Evolutionary conservation across 2,888 invertebrate genomes (phyloP).

Genomic region (Halictus quadricinctus): DNA sequence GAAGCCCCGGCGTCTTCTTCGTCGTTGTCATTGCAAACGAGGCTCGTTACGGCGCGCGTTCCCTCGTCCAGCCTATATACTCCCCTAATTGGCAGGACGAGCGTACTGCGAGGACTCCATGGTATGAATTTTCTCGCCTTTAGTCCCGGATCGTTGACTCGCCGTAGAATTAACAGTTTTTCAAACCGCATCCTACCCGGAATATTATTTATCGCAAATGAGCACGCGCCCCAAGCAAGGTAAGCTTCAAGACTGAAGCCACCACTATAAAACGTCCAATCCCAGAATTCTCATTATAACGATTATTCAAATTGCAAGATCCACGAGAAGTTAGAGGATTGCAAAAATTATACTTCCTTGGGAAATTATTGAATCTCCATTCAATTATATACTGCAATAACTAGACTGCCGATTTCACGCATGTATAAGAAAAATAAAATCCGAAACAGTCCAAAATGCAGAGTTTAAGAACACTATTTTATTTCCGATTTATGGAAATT

Average conservation of each 20-base stretch:
- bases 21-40: conserved; percentile 62
- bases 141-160: conserved; percentile 56
- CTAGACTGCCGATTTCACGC: too few species aligned
- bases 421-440: too few species aligned
- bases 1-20: conserved; percentile 30
- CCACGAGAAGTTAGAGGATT: background rate
- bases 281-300: background rate
- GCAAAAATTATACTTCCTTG: too few species aligned
- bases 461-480: too few species aligned
- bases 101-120: conserved; percentile 51
- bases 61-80: conserved; percentile 55
- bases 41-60: conserved; percentile 64
- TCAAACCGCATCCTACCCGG: conserved; percentile 25
- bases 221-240: background rate
- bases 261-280: background rate
- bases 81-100: conserved; percentile 75
- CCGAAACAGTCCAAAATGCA: too few species aligned
- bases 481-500: too few species aligned
- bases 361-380: too few species aligned
- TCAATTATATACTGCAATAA: too few species aligned
- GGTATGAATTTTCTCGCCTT: conserved; percentile 70
- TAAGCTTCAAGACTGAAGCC: background rate
- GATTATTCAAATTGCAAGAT: background rate
- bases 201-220: conserved; percentile 48
- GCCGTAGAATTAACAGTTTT: conserved; percentile 64